Conservation (phyloP, 2,888 invertebrate species). For the Lasioglossum figueresi region DNA sequence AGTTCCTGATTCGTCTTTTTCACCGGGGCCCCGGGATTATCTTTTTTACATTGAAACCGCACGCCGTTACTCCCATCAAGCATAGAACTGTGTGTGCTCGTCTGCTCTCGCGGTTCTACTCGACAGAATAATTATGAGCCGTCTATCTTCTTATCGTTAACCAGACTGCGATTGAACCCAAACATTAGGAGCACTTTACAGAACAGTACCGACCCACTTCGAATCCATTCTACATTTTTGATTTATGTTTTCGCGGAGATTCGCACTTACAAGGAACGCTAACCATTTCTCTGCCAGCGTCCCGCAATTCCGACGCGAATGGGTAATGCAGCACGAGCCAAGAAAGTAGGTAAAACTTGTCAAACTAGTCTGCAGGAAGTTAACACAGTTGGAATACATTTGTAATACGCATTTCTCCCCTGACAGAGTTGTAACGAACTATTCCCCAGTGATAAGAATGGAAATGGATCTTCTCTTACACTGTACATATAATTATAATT, state of each 20-base stretch:
- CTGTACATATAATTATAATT: background rate
- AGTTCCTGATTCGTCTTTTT: slow-evolving; percentile 10
- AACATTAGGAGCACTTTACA: background rate
- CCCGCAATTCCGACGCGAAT: background rate
- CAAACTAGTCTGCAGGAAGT: background rate
- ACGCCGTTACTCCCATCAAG: background rate
- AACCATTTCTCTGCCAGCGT: background rate
- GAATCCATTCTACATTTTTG: background rate
- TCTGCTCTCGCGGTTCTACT: background rate
- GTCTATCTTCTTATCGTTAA: background rate
- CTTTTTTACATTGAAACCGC: background rate
- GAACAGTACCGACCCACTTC: background rate
- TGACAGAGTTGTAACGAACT: slow-evolving; percentile 1
- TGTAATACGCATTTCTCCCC: background rate
- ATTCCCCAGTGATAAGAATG: background rate
- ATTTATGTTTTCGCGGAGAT: background rate
- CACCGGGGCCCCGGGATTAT: slow-evolving; percentile 1
- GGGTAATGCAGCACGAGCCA: background rate
- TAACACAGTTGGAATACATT: background rate
- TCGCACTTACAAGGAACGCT: background rate
- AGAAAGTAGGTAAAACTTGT: background rate
- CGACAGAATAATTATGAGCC: background rate
- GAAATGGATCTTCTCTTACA: background rate
- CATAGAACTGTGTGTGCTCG: background rate
- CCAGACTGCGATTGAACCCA: background rate